Evolutionary conservation across 2,113 vertebrate species (phyloP).

Genomic region (Camelus bactrianus): DNA sequence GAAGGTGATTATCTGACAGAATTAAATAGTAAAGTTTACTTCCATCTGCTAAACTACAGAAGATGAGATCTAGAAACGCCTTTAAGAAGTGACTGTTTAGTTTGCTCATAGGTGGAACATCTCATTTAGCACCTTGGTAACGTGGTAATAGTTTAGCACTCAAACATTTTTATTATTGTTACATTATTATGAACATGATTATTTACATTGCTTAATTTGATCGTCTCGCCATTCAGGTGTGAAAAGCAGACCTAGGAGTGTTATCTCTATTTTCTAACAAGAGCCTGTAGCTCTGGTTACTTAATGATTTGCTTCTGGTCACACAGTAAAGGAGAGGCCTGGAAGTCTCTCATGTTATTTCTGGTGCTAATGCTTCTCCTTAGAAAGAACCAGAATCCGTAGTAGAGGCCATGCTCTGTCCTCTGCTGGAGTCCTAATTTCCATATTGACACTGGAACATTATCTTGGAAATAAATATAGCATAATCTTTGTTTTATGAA

Average conservation of each 20-base stretch:
- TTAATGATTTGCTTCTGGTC: background rate
- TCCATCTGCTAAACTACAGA: background rate
- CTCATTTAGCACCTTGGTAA: background rate
- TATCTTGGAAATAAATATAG: conserved; percentile 37
- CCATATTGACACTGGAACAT: background rate
- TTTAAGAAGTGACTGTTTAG: background rate
- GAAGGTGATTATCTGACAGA: background rate
- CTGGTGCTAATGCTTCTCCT: background rate
- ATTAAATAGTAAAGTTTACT: background rate
- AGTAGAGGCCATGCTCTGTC: background rate
- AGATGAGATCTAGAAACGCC: background rate
- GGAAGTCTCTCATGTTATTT: background rate
- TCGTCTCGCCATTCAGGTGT: background rate
- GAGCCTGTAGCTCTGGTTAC: background rate
- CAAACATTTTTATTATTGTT: too few relatives aligned
- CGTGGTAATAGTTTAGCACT: background rate
- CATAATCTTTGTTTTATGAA: conserved; percentile 60
- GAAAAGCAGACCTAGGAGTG: background rate
- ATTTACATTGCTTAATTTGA: background rate
- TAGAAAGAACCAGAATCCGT: background rate
- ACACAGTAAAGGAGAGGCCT: background rate
- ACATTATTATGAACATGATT: too few relatives aligned
- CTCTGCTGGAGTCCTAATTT: background rate
- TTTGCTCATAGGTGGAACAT: background rate
- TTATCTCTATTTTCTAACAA: background rate